phyloP scores from a whole-genome alignment of 2,797 vertebrate genomes.

The Gadopsis marmoratus region DNA sequence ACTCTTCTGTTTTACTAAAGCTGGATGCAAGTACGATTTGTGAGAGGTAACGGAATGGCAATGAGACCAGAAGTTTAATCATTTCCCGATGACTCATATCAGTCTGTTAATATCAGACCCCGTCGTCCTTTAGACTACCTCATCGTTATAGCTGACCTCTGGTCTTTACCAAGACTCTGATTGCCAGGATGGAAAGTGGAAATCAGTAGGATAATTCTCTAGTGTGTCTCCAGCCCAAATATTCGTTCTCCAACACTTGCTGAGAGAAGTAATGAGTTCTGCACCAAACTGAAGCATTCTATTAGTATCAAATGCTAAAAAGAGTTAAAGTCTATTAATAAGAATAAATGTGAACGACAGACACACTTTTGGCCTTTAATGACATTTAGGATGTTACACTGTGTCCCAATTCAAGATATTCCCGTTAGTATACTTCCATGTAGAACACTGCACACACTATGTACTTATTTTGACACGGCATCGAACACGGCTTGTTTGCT shows the following conservation, averaged over 20 bases:
- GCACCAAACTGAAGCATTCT: not conserved
- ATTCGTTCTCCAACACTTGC: not conserved
- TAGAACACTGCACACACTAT: too few species aligned
- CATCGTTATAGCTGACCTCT: conserved; percentile 3
- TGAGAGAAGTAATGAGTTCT: conserved; percentile 11
- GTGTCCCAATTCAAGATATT: not conserved
- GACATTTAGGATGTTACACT: not conserved
- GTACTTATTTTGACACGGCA: too few species aligned
- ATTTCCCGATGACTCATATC: conserved; percentile 4
- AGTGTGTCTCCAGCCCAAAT: conserved; percentile 4
- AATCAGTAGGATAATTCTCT: conserved; percentile 16
- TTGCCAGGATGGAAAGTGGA: not conserved
- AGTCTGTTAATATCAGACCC: not conserved
- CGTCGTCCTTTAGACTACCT: too few species aligned
- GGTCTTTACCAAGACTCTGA: not conserved
- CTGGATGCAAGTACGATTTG: not conserved
- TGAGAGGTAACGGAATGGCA: not conserved
- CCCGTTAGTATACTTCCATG: too few species aligned
- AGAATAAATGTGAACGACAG: not conserved
- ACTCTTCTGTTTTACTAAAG: not conserved
- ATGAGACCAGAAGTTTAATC: not conserved
- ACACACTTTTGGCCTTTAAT: not conserved
- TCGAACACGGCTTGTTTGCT: too few species aligned
- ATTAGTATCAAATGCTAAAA: conserved; percentile 1
- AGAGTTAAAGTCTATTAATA: not conserved